Conservation (phyloP, 2,888 invertebrate genomes). For the Priocnemis perturbator region DNA sequence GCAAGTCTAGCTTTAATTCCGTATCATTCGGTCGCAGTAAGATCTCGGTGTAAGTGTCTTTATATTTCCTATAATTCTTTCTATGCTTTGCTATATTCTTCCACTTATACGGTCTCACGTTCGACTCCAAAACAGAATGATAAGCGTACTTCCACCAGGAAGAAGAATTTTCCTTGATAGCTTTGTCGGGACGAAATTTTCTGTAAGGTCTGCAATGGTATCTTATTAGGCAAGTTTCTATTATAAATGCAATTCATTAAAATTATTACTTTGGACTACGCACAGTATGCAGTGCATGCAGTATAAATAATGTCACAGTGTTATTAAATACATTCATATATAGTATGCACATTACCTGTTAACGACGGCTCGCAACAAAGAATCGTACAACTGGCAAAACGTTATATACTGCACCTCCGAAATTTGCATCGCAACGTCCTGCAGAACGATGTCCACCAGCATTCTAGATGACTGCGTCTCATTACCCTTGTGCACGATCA, state of each 20-base stretch:
- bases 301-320: no score
- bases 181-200: constrained; percentile 80
- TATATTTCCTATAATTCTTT: constrained; percentile 82
- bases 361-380: constrained; percentile 77
- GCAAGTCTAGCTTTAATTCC: constrained; percentile 84
- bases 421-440: constrained; percentile 85
- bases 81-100: constrained; percentile 82
- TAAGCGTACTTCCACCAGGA: constrained; percentile 88
- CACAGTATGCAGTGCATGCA: no score
- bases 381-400: constrained; percentile 78
- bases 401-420: constrained; percentile 84
- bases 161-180: constrained; percentile 78
- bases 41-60: constrained; percentile 83
- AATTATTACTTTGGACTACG: neutral
- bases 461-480: constrained; percentile 81
- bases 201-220: constrained; percentile 68
- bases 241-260: neutral
- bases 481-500: constrained; percentile 83
- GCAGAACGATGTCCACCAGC: constrained; percentile 82
- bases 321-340: no score
- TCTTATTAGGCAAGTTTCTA: neutral
- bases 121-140: constrained; percentile 83
- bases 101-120: constrained; percentile 86
- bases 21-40: constrained; percentile 84
- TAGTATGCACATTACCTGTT: constrained; percentile 46